Evolutionary conservation across 2,888 invertebrate genomes (phyloP).

Genomic region (Luffia ferchaultella): DNA sequence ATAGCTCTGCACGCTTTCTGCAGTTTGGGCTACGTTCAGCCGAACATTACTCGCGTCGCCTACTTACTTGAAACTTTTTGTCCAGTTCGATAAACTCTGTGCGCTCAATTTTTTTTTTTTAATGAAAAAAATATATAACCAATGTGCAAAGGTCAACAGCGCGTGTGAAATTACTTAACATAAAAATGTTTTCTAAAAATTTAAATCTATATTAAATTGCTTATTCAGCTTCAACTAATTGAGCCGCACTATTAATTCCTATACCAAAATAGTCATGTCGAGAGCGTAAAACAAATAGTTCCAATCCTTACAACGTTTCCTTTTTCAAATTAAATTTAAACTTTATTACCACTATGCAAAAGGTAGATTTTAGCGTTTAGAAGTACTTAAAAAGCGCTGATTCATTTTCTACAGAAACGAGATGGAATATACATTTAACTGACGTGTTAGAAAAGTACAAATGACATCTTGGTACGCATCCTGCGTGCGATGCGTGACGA

Average conservation of each 20-base stretch:
- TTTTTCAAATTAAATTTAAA: not conserved
- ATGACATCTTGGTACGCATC: slow-evolving; percentile 19
- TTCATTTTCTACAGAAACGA: not conserved
- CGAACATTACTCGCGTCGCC: no score
- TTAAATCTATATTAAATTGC: not conserved
- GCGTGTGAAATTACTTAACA: no score
- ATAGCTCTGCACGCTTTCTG: no score
- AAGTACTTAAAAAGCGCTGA: not conserved
- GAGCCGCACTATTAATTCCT: not conserved
- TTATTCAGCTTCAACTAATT: not conserved
- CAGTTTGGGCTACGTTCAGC: no score
- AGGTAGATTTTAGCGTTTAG: not conserved
- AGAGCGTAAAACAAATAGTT: not conserved
- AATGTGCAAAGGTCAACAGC: no score
- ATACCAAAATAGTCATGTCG: not conserved
- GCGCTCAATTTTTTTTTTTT: no score
- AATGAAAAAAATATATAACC: no score
- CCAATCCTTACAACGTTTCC: not conserved
- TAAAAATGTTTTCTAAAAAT: no score
- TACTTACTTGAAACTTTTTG: no score
- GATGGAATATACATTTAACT: not conserved
- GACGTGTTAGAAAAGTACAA: not conserved
- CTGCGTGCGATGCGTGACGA: slow-evolving; percentile 48
- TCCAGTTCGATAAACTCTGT: no score
- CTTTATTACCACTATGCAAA: not conserved